Conservation (phyloP, 2,113 vertebrate genomes). For the Cynopterus brachyotis region DNA sequence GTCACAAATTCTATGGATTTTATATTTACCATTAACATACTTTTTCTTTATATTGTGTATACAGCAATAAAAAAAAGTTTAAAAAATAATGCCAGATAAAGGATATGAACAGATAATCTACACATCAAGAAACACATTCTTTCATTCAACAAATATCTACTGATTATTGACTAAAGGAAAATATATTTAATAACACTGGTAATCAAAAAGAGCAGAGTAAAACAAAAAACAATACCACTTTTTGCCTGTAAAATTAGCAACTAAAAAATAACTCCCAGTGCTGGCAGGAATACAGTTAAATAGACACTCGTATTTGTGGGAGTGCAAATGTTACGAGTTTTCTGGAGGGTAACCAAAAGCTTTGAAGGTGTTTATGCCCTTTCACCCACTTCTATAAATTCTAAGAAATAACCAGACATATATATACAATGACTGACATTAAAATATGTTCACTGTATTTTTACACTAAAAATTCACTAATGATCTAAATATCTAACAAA, state of each 20-base stretch:
- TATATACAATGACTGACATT: neutral
- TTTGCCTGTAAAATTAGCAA: constrained; percentile 3
- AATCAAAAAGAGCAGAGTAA: neutral
- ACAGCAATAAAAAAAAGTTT: neutral
- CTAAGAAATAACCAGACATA: neutral
- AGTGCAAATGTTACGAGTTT: neutral
- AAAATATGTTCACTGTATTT: neutral
- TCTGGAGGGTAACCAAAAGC: neutral
- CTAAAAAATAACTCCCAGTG: neutral
- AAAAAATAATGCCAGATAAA: neutral
- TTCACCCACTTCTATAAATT: neutral
- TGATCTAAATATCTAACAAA: neutral
- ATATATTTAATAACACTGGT: neutral
- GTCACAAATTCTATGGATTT: neutral
- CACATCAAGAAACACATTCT: neutral
- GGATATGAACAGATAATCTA: neutral
- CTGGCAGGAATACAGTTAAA: neutral
- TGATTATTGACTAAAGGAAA: neutral
- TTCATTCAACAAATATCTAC: neutral
- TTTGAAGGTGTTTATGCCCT: neutral
- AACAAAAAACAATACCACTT: neutral
- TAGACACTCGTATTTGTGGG: neutral
- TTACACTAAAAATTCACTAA: neutral
- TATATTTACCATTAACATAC: neutral
- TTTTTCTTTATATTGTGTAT: neutral